Evolutionary conservation across 2,888 invertebrate species (phyloP).

Genomic region (Gonocerus acuteangulatus): DNA sequence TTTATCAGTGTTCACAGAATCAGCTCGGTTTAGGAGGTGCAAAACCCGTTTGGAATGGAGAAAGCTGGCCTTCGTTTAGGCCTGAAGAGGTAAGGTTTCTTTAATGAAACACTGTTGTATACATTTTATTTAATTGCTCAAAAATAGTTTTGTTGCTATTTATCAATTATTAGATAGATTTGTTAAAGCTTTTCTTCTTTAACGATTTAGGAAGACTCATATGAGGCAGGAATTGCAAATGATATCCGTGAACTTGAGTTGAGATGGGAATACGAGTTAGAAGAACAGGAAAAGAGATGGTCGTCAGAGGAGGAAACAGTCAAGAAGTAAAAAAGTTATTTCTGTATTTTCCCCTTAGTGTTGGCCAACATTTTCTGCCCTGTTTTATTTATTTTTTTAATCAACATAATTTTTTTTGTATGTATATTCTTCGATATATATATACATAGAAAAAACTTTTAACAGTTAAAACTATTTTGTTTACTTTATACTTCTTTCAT

Average conservation of each 20-base stretch:
- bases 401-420: neutral
- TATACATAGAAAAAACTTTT: neutral
- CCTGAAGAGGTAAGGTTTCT: constrained; percentile 14
- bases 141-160: no score
- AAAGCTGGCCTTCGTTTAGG: constrained; percentile 13
- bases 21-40: constrained; percentile 7
- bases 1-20: constrained; percentile 5
- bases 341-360: constrained; percentile 5
- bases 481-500: constrained; percentile 5
- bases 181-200: no score
- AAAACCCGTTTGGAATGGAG: constrained; percentile 21
- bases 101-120: neutral
- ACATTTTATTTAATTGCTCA: neutral
- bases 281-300: constrained; percentile 56
- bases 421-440: constrained; percentile 20
- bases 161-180: no score
- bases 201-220: constrained; percentile 52
- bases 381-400: constrained; percentile 27
- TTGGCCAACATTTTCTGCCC: constrained; percentile 24
- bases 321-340: constrained; percentile 40
- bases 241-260: constrained; percentile 58
- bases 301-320: constrained; percentile 51
- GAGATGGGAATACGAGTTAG: constrained; percentile 58
- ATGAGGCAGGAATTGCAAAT: constrained; percentile 58
- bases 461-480: neutral